Evolutionary conservation across 2,113 vertebrate genomes (phyloP), one percentile per base, ranked within the genome.

Genomic region (Cromileptes altivelis): DNA sequence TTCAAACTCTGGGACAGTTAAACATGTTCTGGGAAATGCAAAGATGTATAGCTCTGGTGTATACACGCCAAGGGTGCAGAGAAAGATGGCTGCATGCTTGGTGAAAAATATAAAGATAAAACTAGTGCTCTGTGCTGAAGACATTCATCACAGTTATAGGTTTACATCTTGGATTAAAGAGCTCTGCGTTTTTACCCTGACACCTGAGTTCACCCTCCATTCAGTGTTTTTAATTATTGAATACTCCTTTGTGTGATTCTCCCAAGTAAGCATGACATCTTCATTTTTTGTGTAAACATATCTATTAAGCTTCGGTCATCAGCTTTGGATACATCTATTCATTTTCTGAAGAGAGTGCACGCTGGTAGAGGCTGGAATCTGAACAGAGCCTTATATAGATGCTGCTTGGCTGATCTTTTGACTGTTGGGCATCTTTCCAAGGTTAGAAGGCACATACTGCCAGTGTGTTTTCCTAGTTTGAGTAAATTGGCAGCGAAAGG

Each of bases 321-420:
- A 67, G 14, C 58, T 82, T 67, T 25, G 57, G 80, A 82, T 84
- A 27, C 70, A 47, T 79, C 55, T 72, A 72, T 13, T 63, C 1
- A 6, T 62, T 76, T 56, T 56, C 70, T 45, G 6, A 33, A 45
- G 21, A 33, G 11, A 18, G 37, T 58, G 30, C 49, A 49, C 2
- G 19, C 47, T 60, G 56, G 49, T 33, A 17, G 30, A 76, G 40
- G 50, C 74, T 88, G 42, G 37, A 58, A 42, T 57, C 63, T 56
- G 77, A 80, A 77, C 79, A 84, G 55, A 83, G 45, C 90, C 91
- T 84, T 85, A 87, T 88, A 81, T 83, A 87, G 89, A 75, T 69
- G 4, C 37, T 25, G 1, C 61, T 57, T 75, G 82, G 85, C 57
- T 80, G 67, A 85, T 86, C 75, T 65, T 89, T 83, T 82, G 77